Base-by-base conservation (phyloP, 2,113 vertebrate genomes). In the Thryonomys swinderianus region DNA sequence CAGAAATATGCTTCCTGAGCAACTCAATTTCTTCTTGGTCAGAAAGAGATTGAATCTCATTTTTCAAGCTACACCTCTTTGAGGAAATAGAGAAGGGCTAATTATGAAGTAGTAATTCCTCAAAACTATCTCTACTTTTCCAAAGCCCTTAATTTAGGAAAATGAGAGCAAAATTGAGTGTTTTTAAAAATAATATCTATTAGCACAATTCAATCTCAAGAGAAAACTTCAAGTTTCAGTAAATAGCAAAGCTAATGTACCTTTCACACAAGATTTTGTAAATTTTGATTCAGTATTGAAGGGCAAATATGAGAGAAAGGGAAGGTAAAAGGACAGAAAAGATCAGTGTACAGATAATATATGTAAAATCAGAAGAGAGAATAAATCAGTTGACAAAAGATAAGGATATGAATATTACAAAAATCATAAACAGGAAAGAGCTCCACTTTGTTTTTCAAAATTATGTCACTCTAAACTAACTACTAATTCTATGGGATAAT, bases 31-130 rank as follows among this genome's bases (percentile, higher is more conserved):
- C 11, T 48, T 32, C 1, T 61, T 59, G 17, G 51, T 67, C 81
- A n/a, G 32, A 95, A 90, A 85, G 53, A 57, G 40, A 85, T 23
- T 93, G 40, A 88, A 85, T 61, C 23, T 88, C 30, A 92, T 71
- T 93, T 95, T 95, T 88, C 67, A 94, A 90, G 86, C 55, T 66
- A 62, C 0, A 53, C 13, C 23, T 89, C 76, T 85, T 51, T 71
- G 82, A 92, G 82, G n/a, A n/a, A n/a, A 93, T 86, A 96, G 11
- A 85, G 73, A 95, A 95, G 88, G 82, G 27, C 34, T n/a, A 93
- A 69, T 80, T 69, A 93, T 27, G n/a, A 93, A 96, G 53, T 85
- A 76, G 92, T 48, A n/a, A 94, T 45, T 79, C 55, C n/a, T 93
- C 27, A 83, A 93, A 94, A 55, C 71, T 66, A 55, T 90, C 62